phyloP scores from a whole-genome alignment of 2,113 vertebrate species.

The Panthera uncia region DNA sequence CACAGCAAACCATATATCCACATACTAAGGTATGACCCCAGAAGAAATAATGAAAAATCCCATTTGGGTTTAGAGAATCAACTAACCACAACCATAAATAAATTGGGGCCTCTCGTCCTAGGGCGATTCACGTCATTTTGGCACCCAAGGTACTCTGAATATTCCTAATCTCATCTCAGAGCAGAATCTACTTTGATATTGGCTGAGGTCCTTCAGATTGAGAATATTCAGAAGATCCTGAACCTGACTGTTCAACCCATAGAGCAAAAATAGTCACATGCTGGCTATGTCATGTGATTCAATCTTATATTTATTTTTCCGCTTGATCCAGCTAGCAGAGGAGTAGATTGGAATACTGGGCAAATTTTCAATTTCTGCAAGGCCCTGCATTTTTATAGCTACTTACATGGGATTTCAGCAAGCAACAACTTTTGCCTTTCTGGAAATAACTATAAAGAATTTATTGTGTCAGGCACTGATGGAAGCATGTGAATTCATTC shows the following conservation, averaged over 20 bases:
- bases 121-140: background rate
- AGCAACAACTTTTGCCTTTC: background rate
- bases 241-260: background rate
- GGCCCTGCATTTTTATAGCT: background rate
- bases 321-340: background rate
- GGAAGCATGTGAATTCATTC: background rate
- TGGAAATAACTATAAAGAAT: constrained; percentile 6
- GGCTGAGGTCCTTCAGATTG: background rate
- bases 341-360: background rate
- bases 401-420: background rate
- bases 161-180: background rate
- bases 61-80: background rate
- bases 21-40: background rate
- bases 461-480: background rate
- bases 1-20: background rate
- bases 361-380: background rate
- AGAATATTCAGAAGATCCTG: background rate
- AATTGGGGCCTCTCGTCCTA: background rate
- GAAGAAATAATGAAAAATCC: background rate
- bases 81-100: background rate
- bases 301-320: background rate
- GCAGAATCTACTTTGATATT: background rate
- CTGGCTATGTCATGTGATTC: background rate
- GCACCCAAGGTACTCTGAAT: background rate
- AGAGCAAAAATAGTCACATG: background rate